Evolutionary conservation across 92 coral and sea anemone species (phyloP).

Genomic region (Umimayanthus kanabou): DNA sequence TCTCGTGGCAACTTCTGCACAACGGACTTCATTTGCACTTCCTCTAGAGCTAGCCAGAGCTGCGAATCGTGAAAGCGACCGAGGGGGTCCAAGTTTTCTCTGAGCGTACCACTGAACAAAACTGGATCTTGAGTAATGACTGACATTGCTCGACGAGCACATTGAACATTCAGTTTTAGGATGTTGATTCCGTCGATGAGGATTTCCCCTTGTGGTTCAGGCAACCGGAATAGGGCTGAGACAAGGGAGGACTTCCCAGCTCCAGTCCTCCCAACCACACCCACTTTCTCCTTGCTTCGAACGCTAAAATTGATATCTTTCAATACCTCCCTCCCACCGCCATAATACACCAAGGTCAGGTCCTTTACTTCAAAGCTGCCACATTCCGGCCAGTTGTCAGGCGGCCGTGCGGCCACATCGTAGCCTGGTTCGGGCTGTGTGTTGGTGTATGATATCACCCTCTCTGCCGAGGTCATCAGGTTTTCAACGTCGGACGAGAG

Average conservation of each 20-base stretch:
- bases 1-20: not conserved
- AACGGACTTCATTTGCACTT: not conserved
- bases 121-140: constrained; percentile 17
- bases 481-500: constrained; percentile 8
- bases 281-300: not conserved
- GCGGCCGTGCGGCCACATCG: not conserved
- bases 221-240: not conserved
- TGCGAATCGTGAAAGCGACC: not conserved
- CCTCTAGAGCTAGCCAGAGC: not conserved
- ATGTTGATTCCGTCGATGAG: constrained; percentile 3
- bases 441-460: not conserved
- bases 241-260: constrained; percentile 14
- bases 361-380: constrained; percentile 3
- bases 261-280: constrained; percentile 15
- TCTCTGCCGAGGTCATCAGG: constrained; percentile 6
- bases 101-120: constrained; percentile 5
- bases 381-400: not conserved
- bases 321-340: constrained; percentile 10
- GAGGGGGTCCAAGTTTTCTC: constrained; percentile 2
- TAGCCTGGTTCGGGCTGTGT: not conserved
- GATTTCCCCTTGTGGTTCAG: constrained; percentile 14
- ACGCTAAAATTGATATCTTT: constrained; percentile 5
- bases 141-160: not conserved
- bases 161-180: not conserved
- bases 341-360: constrained; percentile 4